These are phyloP conservation scores for Lutjanus campechanus DNA, from an alignment of 2,797 vertebrate genomes.

Conservation along the genomic window DNA sequence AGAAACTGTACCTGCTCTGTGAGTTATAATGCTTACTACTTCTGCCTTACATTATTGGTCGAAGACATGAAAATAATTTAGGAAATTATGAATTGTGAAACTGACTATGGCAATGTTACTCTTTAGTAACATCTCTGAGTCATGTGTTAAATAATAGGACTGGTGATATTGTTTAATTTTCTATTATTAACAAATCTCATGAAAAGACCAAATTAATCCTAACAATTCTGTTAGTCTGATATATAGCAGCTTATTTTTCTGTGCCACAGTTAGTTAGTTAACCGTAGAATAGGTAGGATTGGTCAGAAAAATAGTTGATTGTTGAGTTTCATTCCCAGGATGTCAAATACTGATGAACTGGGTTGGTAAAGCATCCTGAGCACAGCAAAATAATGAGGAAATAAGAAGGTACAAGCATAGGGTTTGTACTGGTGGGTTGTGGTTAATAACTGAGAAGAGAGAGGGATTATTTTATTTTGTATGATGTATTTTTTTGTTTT, in stretches of 20 bases:
- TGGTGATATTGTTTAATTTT: too few relatives aligned
- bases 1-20: neutral
- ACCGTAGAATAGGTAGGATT: too few relatives aligned
- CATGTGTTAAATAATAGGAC: neutral
- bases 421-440: too few relatives aligned
- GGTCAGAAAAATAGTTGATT: too few relatives aligned
- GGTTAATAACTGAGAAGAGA: too few relatives aligned
- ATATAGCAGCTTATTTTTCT: neutral
- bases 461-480: too few relatives aligned
- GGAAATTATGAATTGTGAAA: neutral
- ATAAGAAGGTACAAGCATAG: too few relatives aligned
- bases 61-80: neutral
- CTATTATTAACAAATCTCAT: neutral
- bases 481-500: too few relatives aligned
- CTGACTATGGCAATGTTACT: neutral
- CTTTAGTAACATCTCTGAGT: neutral
- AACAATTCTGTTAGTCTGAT: neutral
- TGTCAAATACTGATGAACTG: too few relatives aligned
- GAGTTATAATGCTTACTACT: neutral
- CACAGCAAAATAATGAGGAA: too few relatives aligned
- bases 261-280: neutral
- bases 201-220: neutral
- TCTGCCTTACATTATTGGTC: neutral
- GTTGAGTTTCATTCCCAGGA: too few relatives aligned
- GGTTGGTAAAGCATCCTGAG: too few relatives aligned